Evolutionary conservation across 2,797 vertebrate species (phyloP), one percentile per base, ranked within the genome.

Genomic region (Myoxocephalus aenaeus): DNA sequence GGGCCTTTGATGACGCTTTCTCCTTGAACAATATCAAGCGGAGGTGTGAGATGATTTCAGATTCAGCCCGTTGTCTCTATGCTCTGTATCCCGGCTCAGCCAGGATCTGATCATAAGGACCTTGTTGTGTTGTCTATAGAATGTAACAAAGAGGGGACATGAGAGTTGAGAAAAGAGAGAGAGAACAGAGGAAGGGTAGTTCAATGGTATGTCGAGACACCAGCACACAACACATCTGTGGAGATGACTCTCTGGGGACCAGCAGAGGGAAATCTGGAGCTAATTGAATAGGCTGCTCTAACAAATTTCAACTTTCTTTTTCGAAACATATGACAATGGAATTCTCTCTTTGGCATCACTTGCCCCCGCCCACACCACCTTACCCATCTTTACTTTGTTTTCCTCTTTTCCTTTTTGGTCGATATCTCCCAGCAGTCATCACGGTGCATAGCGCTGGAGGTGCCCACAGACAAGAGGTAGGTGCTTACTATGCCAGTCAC

Each of bases 401-500:
- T 65, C 71, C 69, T 77, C 22, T 56, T 82, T 81, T 81, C 64
- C 62, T 78, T 75, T 86, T 70, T 75, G 70, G 78, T 80, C 64
- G 14, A 73, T 81, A 64, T 80, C 76, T 82, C 73, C 77, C 34
- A 18, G 66, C 80, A 76, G 73, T 79, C 73, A 44, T 70, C 10
- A 18, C 38, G 20, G 74, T 69, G 67, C 70, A 85, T 68, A 75
- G 74, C 4, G 20, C 75, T 66, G 3, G 62, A 82, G 71, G 78
- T 90, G 85, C 81, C 90, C 85, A 83, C 70, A 87, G 90, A 90
- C 77, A 59, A 87, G 82, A 61, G 25, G 38, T 25, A 81, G 72
- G 61, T 25, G 40, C 85, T 94, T 93, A 79, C 81, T 89, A 94
- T 93, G 91, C 93, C 87, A 92, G 89, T 93, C 93, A 91, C 92